Evolutionary conservation across 2,797 vertebrate genomes (phyloP).

Genomic region (Fratercula arctica): DNA sequence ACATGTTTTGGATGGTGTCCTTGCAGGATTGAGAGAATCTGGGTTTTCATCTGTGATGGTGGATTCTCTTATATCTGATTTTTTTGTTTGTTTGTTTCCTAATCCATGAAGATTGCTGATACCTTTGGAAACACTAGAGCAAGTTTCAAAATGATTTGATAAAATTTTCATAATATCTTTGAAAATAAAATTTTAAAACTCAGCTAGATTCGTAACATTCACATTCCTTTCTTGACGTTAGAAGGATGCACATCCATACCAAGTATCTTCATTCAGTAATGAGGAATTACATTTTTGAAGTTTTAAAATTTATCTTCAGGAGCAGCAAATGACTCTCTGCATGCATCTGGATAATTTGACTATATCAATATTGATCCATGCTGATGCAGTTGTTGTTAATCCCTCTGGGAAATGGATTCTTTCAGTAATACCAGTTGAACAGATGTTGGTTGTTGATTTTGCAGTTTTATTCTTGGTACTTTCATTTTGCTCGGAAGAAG

Average conservation of each 20-base stretch:
- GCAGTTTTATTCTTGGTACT: constrained; percentile 14
- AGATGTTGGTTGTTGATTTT: constrained; percentile 8
- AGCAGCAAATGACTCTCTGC: background rate
- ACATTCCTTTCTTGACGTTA: background rate
- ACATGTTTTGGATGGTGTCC: background rate
- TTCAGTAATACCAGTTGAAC: background rate
- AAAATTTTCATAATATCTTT: background rate
- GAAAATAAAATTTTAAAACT: background rate
- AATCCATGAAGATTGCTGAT: background rate
- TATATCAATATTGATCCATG: background rate
- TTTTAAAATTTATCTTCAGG: background rate
- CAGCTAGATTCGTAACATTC: background rate
- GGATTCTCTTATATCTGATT: background rate
- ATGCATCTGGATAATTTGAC: background rate
- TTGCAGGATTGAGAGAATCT: background rate
- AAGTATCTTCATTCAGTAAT: background rate
- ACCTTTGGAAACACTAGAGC: fast-evolving
- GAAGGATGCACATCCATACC: background rate
- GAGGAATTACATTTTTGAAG: background rate
- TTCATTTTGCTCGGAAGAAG: background rate
- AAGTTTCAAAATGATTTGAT: background rate
- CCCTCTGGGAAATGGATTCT: background rate
- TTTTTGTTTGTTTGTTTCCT: background rate
- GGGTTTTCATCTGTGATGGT: background rate
- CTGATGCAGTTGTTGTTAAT: background rate